Evolutionary conservation across 2,113 vertebrate species (phyloP).

Genomic region (Tringa solitaria): DNA sequence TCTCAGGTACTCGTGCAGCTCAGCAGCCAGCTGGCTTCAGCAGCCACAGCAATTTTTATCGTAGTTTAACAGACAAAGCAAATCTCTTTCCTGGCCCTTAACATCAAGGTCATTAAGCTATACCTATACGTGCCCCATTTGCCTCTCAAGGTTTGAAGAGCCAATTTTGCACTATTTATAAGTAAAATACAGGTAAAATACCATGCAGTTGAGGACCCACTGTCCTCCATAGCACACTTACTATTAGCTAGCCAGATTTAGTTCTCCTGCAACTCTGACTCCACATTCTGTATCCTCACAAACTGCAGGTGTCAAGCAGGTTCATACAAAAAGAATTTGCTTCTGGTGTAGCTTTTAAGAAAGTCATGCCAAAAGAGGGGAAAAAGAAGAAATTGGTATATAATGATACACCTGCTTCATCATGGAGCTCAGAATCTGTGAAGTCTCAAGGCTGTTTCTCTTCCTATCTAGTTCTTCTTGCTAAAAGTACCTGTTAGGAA

Average conservation of each 20-base stretch:
- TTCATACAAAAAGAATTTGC: background rate
- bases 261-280: background rate
- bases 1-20: background rate
- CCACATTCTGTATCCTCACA: background rate
- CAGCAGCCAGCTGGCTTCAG: background rate
- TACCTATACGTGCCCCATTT: background rate
- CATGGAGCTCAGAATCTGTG: background rate
- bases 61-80: background rate
- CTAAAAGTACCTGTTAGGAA: background rate
- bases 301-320: background rate
- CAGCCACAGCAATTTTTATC: background rate
- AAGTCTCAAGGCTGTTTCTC: background rate
- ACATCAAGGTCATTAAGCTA: background rate
- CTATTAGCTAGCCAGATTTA: background rate
- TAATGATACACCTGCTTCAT: background rate
- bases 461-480: background rate
- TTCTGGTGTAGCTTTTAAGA: background rate
- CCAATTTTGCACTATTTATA: background rate
- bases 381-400: background rate
- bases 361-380: background rate
- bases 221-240: rapidly evolving
- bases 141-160: background rate
- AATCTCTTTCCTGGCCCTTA: background rate
- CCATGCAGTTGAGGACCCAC: rapidly evolving
- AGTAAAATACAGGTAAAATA: background rate